These are phyloP conservation scores for Planococcus citri DNA, from an alignment of 1,140 invertebrate genomes.

Conservation along the genomic window DNA sequence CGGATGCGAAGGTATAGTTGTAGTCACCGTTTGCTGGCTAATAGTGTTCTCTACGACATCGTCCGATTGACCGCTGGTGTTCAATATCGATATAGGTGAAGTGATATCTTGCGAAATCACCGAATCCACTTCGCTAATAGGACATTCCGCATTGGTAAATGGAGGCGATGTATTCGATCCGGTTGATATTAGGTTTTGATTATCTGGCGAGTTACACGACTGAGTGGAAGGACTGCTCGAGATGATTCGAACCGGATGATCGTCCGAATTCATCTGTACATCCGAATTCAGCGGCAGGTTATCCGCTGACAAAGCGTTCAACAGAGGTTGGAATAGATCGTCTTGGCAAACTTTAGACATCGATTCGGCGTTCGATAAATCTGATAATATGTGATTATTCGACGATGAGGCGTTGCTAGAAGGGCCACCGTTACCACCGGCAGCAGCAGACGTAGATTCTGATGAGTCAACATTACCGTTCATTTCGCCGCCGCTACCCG, in stretches of 20 bases:
- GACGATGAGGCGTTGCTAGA: too few species aligned
- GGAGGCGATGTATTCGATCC: not conserved
- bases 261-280: not conserved
- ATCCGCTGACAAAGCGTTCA: not conserved
- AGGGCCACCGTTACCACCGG: too few species aligned
- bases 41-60: not conserved
- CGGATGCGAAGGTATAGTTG: conserved; percentile 30
- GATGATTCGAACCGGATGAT: not conserved
- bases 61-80: not conserved
- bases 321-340: not conserved
- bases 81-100: not conserved
- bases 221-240: not conserved
- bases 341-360: conserved; percentile 10
- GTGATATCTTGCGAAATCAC: not conserved
- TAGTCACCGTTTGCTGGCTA: conserved; percentile 28
- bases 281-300: not conserved
- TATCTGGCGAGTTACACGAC: not conserved
- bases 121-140: not conserved
- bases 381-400: not conserved
- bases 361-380: not conserved
- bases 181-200: conserved; percentile 10
- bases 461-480: not conserved
- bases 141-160: not conserved
- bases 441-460: not conserved
- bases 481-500: not conserved